A percentile compares a stretch with the other conserved stretches of the same genome.
Conservation (phyloP, 2,113 vertebrate species). For the Passerina amoena region DNA sequence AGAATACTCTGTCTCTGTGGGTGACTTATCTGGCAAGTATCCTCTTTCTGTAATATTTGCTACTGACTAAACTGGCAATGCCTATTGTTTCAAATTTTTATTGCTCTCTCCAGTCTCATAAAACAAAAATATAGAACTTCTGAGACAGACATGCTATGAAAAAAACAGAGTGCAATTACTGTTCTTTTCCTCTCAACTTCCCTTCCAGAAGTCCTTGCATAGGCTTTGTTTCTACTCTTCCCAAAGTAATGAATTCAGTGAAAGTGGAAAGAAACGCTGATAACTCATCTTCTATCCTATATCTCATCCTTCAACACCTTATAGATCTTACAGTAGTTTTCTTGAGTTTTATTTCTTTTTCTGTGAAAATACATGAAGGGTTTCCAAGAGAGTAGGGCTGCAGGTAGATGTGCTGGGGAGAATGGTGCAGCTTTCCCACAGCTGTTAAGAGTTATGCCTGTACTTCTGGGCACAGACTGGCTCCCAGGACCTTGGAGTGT, state of each 20-base stretch:
- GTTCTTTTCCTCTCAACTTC: not conserved
- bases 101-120: not conserved
- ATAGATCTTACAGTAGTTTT: not conserved
- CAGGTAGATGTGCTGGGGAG: not conserved
- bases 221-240: not conserved
- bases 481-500: not conserved
- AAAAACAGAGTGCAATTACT: not conserved
- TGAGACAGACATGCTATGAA: not conserved
- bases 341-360: not conserved
- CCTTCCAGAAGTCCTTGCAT: not conserved
- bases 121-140: not conserved
- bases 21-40: not conserved
- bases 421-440: not conserved
- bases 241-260: not conserved
- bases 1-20: not conserved
- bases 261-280: not conserved
- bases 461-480: not conserved
- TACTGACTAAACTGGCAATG: not conserved
- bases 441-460: not conserved
- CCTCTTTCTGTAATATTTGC: not conserved
- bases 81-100: not conserved
- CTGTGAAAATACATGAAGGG: not conserved
- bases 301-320: not conserved
- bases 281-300: not conserved
- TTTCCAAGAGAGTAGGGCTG: not conserved